Conservation (phyloP, 2,113 vertebrate species). For the Lathamus discolor region DNA sequence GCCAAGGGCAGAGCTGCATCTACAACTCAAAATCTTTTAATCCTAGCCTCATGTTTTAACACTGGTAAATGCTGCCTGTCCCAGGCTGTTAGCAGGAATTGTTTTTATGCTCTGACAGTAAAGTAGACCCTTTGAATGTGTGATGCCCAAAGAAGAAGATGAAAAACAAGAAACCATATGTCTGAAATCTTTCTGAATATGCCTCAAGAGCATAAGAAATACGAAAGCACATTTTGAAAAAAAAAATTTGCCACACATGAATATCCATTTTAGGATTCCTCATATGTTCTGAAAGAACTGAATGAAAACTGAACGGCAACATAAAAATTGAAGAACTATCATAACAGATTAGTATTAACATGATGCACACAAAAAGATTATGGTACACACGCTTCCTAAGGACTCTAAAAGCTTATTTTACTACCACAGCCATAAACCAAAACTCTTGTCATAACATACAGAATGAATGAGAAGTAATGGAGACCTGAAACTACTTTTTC, state of each 20-base stretch:
- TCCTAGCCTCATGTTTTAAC: neutral
- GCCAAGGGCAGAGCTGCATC: neutral
- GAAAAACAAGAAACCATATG: constrained; percentile 54
- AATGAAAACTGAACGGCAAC: neutral
- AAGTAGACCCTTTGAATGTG: constrained; percentile 10
- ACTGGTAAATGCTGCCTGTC: constrained; percentile 49
- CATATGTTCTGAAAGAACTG: neutral
- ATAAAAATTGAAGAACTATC: neutral
- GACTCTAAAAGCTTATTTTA: neutral
- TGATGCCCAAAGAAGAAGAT: constrained; percentile 38
- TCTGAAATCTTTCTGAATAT: constrained; percentile 50
- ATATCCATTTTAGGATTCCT: neutral
- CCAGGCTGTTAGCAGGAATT: neutral
- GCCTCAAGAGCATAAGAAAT: constrained; percentile 20
- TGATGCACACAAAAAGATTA: neutral
- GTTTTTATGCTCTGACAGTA: constrained; percentile 32
- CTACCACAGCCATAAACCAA: neutral
- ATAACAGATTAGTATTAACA: neutral
- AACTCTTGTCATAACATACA: neutral
- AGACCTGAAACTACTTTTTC: neutral
- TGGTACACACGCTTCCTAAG: neutral
- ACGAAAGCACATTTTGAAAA: neutral
- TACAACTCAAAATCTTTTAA: constrained; percentile 14
- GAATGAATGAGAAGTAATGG: neutral
- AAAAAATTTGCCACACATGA: neutral